Percentiles rank a stretch among this genome's conserved stretches.
These are phyloP conservation scores for Monomorium pharaonis DNA, from an alignment of 1,140 invertebrate species.

Conservation along the genomic window DNA sequence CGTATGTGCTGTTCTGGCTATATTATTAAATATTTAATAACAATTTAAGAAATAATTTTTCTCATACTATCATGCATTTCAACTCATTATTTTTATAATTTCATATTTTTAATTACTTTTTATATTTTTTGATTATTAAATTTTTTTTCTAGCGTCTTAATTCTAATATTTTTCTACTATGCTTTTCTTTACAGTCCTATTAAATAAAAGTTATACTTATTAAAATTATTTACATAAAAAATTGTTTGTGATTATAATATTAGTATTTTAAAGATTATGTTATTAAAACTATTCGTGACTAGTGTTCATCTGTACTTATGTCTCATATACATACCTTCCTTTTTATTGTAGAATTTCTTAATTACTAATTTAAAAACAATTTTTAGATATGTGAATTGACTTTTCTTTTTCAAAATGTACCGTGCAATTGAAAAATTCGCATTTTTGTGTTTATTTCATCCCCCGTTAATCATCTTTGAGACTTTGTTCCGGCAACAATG, in stretches of 20 bases:
- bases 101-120: not conserved
- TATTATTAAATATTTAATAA: slow-evolving; percentile 6
- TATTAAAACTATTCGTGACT: not conserved
- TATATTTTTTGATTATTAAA: not conserved
- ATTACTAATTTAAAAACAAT: not conserved
- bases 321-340: not conserved
- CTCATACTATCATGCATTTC: not conserved
- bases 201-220: not conserved
- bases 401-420: not conserved
- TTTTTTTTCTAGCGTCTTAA: too few relatives aligned
- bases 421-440: not conserved
- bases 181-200: not conserved
- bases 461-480: slow-evolving; percentile 37
- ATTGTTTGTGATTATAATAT: not conserved
- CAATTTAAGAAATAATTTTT: not conserved
- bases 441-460: not conserved
- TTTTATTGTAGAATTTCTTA: slow-evolving; percentile 1
- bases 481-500: slow-evolving; percentile 4
- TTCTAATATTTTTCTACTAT: not conserved
- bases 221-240: not conserved
- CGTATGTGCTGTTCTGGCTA: too few relatives aligned
- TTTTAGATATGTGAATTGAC: not conserved
- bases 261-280: not conserved
- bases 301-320: not conserved
- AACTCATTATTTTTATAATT: not conserved